Evolutionary conservation across 53 echinoderm and acorn worm genomes (phyloP).

Genomic region (Antedon mediterranea): DNA sequence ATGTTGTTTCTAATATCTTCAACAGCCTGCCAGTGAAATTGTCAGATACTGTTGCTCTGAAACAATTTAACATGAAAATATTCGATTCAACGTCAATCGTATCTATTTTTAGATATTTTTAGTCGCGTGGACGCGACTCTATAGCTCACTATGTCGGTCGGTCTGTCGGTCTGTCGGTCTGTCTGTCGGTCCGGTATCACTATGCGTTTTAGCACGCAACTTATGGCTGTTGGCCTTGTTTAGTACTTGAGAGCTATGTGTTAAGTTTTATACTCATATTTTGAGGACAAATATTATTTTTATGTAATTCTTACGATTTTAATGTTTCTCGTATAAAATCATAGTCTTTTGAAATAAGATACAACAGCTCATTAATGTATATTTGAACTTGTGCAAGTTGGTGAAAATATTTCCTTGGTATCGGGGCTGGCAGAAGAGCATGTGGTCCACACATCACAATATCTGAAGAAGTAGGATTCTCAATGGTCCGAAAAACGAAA

Average conservation of each 20-base stretch:
- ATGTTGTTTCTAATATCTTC: background rate
- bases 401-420: background rate
- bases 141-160: no score
- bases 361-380: background rate
- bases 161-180: no score
- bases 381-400: background rate
- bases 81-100: no score
- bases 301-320: background rate
- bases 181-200: no score
- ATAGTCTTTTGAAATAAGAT: background rate
- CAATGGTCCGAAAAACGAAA: background rate
- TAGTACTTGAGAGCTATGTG: no score
- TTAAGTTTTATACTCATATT: no score
- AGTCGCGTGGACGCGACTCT: no score
- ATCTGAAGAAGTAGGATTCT: background rate
- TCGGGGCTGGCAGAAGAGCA: background rate
- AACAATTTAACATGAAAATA: no score
- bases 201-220: no score
- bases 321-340: background rate
- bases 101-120: no score
- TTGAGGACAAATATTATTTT: no score
- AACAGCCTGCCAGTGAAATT: background rate
- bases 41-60: background rate
- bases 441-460: background rate
- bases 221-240: no score